These are phyloP conservation scores for Protobothrops mucrosquamatus DNA, from an alignment of 2,113 vertebrate species.

Conservation along the genomic window DNA sequence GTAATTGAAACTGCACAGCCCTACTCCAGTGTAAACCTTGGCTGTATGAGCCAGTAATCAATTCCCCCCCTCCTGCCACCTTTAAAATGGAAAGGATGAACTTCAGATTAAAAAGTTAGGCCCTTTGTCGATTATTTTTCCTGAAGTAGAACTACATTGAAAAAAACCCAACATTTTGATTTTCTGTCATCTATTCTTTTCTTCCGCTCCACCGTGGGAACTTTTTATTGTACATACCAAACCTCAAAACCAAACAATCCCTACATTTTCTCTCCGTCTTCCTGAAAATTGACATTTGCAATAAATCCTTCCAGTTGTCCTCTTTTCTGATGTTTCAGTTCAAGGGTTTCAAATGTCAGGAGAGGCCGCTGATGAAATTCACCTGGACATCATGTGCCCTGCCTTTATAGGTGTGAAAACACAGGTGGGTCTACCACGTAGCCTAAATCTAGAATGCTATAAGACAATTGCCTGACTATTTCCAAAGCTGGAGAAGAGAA, in stretches of 20 bases:
- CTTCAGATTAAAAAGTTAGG: background rate
- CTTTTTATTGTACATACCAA: background rate
- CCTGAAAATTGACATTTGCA: slow-evolving; percentile 2
- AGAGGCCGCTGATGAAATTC: background rate
- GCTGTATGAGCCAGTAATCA: background rate
- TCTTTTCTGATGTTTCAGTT: slow-evolving; percentile 20
- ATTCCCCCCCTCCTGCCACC: background rate
- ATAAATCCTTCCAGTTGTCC: background rate
- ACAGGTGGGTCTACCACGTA: background rate
- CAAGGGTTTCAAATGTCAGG: background rate
- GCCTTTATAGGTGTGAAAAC: background rate
- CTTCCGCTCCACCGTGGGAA: background rate
- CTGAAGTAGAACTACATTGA: rapidly evolving
- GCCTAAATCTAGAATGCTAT: background rate
- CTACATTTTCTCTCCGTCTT: background rate
- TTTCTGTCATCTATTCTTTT: background rate
- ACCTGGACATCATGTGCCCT: rapidly evolving
- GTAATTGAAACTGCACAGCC: background rate
- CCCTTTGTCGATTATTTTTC: background rate
- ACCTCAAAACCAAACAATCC: background rate
- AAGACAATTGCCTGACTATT: background rate
- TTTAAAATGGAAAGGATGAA: no score
- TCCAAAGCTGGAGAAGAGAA: slow-evolving; percentile 1
- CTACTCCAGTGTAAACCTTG: background rate
- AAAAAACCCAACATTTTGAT: background rate